A percentile compares a stretch with the other conserved stretches of the same genome.
Evolutionary conservation across 1,140 invertebrate genomes (phyloP).

Genomic region (Planococcus citri): DNA sequence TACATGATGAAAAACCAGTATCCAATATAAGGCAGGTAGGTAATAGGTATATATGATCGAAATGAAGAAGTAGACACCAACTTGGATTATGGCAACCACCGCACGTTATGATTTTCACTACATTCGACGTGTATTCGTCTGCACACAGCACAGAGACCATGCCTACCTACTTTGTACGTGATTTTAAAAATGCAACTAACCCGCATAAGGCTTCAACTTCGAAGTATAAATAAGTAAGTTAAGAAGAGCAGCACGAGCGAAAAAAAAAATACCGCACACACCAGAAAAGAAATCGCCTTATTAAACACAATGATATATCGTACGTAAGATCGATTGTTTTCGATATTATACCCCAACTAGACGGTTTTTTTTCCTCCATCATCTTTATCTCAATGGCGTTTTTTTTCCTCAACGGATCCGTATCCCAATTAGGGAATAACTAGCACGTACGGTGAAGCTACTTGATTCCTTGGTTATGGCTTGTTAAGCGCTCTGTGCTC

Average conservation of each 20-base stretch:
- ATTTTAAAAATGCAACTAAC: constrained; percentile 8
- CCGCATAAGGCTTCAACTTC: background rate
- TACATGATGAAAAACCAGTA: too few relatives aligned
- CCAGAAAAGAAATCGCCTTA: background rate
- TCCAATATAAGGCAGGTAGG: too few relatives aligned
- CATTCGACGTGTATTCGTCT: too few relatives aligned
- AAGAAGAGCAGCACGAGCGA: too few relatives aligned
- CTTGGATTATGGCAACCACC: too few relatives aligned
- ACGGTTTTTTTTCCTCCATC: background rate
- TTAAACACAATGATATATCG: constrained; percentile 1
- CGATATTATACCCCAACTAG: background rate
- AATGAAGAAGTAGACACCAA: too few relatives aligned
- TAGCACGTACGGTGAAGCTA: background rate
- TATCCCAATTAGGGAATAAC: constrained; percentile 6
- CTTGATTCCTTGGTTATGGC: background rate
- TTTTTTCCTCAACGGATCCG: background rate
- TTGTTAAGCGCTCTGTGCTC: too few relatives aligned
- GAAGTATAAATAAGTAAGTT: too few relatives aligned
- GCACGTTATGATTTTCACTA: too few relatives aligned
- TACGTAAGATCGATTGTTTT: background rate
- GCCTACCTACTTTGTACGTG: too few relatives aligned
- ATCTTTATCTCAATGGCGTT: background rate
- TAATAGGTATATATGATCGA: too few relatives aligned
- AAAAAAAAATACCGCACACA: background rate
- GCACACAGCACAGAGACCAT: too few relatives aligned